Percentiles rank a stretch among this genome's conserved stretches.
Evolutionary conservation across 2,888 invertebrate genomes (phyloP).

Genomic region (Cryptocheilus praepositus): DNA sequence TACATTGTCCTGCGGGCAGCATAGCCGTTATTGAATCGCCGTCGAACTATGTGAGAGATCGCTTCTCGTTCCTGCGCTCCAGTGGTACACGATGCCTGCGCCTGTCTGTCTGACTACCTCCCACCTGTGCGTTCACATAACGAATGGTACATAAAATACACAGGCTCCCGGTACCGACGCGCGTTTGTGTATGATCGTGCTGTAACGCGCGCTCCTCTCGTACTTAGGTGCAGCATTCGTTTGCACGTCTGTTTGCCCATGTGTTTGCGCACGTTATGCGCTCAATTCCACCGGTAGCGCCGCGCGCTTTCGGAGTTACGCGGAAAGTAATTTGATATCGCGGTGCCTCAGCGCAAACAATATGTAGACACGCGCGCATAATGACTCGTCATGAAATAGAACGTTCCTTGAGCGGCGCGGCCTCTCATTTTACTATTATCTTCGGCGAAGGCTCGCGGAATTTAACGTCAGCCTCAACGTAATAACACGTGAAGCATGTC

Average conservation of each 20-base stretch:
- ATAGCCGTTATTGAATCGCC: slow-evolving; percentile 46
- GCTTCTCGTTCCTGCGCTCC: slow-evolving; percentile 26
- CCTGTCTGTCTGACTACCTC: slow-evolving; percentile 2
- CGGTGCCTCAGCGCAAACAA: too few relatives aligned
- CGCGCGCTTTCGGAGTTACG: too few relatives aligned
- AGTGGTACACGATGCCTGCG: slow-evolving; percentile 6
- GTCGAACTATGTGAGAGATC: slow-evolving; percentile 44
- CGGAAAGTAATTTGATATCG: too few relatives aligned
- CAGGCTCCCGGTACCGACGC: slow-evolving; percentile 19
- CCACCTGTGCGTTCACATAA: slow-evolving; percentile 18
- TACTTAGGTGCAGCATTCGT: too few relatives aligned
- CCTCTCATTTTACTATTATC: too few relatives aligned
- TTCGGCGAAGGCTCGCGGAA: too few relatives aligned
- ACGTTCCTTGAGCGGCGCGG: neutral
- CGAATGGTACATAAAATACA: slow-evolving; percentile 30
- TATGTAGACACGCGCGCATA: neutral
- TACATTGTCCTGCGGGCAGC: slow-evolving; percentile 48
- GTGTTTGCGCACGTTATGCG: too few relatives aligned
- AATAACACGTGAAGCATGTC: too few relatives aligned
- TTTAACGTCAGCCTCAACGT: too few relatives aligned
- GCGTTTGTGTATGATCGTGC: neutral
- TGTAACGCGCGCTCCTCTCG: too few relatives aligned
- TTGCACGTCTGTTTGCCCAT: too few relatives aligned
- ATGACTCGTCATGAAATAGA: neutral
- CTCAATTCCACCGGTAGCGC: too few relatives aligned